Evolutionary conservation across 2,888 invertebrate species (phyloP), one percentile per base, ranked within the genome.

Genomic region (Exephanes ischioxanthus): DNA sequence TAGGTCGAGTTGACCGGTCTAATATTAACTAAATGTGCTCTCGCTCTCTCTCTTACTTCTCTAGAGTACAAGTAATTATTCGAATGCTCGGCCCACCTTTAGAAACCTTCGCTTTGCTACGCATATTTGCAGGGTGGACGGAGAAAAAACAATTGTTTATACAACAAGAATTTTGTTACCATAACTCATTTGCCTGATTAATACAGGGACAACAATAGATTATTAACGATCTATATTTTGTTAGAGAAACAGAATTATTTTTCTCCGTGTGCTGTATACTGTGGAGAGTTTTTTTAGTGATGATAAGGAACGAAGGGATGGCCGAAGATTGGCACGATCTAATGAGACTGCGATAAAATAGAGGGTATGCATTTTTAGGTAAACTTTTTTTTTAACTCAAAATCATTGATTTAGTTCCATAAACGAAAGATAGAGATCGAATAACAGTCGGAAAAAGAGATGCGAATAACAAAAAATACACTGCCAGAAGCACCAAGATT

Each of bases 11-110:
- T 83, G 71, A 48, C 66, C 76, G 61, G 70, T 73, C 71, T 83
- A 71, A 83, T 85, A 85, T 87, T 87, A 80, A 80, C 66, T 45
- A 83, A 85, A 87, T 87, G 75, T 76, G 66, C 63, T 73, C 61
- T 51, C n/a, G 9, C 2, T 41, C 41, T 41, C 41, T 11, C 7
- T 41, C 41, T 9, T 11, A 9, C 5, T 48, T 16, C 16, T 45
- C 79, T 58, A 41, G 63, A 48, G 48, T 55, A 68, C 37, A 55
- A 55, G 51, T 26, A 67, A 72, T 55, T 37, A 61, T 66, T 78
- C 67, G 51, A 73, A 67, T 22, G 16, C 22, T 14, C 33, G 58
- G 72, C 41, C 26, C 72, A 58, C 55, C 53, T 58, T 33, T 4
- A 30, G 30, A 33, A 63, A 7, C n/a, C 5, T 63, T 33, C 26